Evolutionary conservation across 2,113 vertebrate species (phyloP), one percentile per base, ranked within the genome.

Genomic region (Trachemys scripta): DNA sequence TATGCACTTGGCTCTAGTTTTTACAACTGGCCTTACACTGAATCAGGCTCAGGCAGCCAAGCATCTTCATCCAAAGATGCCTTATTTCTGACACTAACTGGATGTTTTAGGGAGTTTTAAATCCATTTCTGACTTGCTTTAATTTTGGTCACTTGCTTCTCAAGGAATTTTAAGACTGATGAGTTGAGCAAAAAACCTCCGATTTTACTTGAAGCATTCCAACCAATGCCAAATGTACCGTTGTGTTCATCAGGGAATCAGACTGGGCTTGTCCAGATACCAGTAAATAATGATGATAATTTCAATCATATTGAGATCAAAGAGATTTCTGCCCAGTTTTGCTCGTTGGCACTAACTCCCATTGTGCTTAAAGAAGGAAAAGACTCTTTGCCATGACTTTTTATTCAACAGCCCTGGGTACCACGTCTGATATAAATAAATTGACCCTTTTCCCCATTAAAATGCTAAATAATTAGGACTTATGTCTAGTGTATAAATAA

Each of bases 131-230:
- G 94, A 83, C 84, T 82, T 90, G 31, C 54, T 78, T 11, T 20
- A 89, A 45, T 89, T n/a, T 29, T 85, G n/a, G 50, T 92, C 88
- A 29, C 84, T 92, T 97, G 59, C 72, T 84, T 96, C 84, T 94
- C 80, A 80, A 85, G 69, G 69, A 87, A 50, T 47, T 54, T 90
- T 31, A 54, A 94, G 31, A 29, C 49, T 76, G 49, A 72, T 51
- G 53, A 82, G 4, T 59, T 56, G 82, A 82, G 82, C 62, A 75
- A 50, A 72, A 16, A 17, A 94, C 54, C 27, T 84, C 54, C 13
- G 5, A 22, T 59, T 94, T 79, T 65, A 10, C 10, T 92, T 84
- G 11, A 20, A 49, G 16, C 1, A 0, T 86, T 93, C 85, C 79
- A 81, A 91, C 57, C 80, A 49, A n/a, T 31, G 4, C 59, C 91